Percentiles rank a stretch among this genome's conserved stretches.
Conservation (phyloP, 2,888 invertebrate species). For the Drosophila monieri region DNA sequence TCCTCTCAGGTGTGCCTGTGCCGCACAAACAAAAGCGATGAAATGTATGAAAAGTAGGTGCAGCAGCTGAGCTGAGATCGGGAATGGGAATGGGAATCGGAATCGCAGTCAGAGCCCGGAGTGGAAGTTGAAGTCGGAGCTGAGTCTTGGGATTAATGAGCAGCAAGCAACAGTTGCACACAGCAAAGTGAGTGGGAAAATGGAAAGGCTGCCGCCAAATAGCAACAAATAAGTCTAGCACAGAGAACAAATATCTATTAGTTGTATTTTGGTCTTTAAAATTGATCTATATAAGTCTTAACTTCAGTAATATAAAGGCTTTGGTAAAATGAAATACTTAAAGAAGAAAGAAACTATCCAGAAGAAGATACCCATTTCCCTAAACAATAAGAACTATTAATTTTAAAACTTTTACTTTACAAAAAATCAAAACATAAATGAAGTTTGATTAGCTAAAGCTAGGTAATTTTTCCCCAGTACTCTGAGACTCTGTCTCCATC, state of each 20-base stretch:
- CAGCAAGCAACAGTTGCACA: conserved; percentile 56
- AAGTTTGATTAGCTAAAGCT: conserved; percentile 24
- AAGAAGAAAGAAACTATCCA: no score
- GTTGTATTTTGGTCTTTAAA: background rate
- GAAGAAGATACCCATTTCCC: no score
- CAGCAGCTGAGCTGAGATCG: conserved; percentile 45
- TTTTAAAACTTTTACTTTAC: background rate
- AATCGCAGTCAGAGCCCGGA: conserved; percentile 49
- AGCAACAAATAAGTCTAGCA: conserved; percentile 45
- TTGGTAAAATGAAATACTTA: no score
- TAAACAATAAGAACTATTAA: background rate
- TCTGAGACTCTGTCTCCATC: conserved; percentile 24
- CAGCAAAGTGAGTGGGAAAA: conserved; percentile 56
- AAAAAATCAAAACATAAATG: conserved; percentile 34
- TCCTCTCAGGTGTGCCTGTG: conserved; percentile 72
- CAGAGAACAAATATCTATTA: background rate
- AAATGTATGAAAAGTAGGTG: conserved; percentile 67
- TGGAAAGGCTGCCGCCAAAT: conserved; percentile 46
- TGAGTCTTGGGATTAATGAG: conserved; percentile 72
- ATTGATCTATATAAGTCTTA: no score
- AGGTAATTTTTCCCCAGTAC: conserved; percentile 15
- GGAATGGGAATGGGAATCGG: conserved; percentile 39
- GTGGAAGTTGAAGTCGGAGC: conserved; percentile 46
- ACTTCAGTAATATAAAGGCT: no score
- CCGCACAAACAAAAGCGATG: conserved; percentile 67